Evolutionary conservation across 2,797 vertebrate genomes (phyloP).

Genomic region (Capromys pilorides): DNA sequence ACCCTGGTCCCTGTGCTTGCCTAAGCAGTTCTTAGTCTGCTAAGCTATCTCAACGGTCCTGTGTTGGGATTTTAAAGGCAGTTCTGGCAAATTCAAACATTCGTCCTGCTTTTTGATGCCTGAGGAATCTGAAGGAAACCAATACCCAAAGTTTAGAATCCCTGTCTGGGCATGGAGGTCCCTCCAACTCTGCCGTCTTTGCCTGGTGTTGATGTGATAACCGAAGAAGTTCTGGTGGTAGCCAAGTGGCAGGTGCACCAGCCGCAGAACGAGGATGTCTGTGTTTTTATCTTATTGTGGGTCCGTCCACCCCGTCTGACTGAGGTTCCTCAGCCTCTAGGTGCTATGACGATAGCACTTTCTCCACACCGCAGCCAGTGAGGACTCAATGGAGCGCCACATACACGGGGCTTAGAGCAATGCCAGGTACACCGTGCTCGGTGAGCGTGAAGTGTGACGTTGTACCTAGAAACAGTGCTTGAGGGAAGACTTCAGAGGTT

Average conservation of each 20-base stretch:
- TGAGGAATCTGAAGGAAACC: neutral
- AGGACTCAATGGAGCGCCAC: neutral
- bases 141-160: neutral
- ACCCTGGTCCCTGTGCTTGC: too few relatives aligned
- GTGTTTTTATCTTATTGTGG: neutral
- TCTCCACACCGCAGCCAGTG: neutral
- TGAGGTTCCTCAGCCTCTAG: neutral
- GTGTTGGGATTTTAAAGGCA: neutral
- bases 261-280: neutral
- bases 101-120: neutral
- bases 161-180: neutral
- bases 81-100: neutral
- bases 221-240: neutral
- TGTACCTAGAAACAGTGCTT: neutral
- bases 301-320: neutral
- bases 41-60: too few relatives aligned
- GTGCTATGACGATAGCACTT: neutral
- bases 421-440: neutral
- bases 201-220: neutral
- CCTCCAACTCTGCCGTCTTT: neutral
- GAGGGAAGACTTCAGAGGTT: neutral
- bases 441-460: rapidly evolving
- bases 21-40: too few relatives aligned
- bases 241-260: neutral
- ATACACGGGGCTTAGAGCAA: neutral